Percentiles rank a stretch among this genome's conserved stretches.
phyloP scores from a whole-genome alignment of 30 jellyfish, hydroid and myxozoan genomes.

The Sanderia malayensis region DNA sequence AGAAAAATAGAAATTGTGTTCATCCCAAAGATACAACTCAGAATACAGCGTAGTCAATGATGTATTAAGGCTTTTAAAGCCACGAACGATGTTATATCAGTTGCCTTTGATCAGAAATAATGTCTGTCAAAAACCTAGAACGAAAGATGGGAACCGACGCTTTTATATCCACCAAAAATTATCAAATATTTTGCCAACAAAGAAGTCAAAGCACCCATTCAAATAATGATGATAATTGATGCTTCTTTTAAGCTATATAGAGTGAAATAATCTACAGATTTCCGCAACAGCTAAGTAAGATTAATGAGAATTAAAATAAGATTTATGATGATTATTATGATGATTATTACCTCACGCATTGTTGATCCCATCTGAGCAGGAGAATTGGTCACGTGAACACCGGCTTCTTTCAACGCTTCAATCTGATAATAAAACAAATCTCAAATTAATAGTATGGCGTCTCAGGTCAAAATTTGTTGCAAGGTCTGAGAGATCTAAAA shows the following conservation, averaged over 20 bases:
- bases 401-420: constrained; percentile 91
- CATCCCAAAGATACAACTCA: background rate
- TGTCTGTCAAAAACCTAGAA: background rate
- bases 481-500: too few species aligned
- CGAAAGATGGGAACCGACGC: background rate
- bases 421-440: constrained; percentile 33
- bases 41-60: background rate
- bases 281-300: background rate
- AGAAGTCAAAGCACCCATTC: too few species aligned
- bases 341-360: constrained; percentile 89
- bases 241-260: too few species aligned
- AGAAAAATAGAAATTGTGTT: background rate
- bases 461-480: too few species aligned
- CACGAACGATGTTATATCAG: background rate
- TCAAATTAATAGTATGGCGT: too few species aligned
- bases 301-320: background rate
- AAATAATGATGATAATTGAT: too few species aligned
- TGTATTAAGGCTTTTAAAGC: background rate
- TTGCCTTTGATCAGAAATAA: background rate
- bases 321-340: too few species aligned
- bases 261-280: background rate
- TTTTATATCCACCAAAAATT: too few species aligned
- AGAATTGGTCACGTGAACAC: constrained; percentile 88
- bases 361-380: constrained; percentile 92
- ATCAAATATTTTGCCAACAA: too few species aligned